Evolutionary conservation across 2,797 vertebrate species (phyloP).

Genomic region (Dryobates pubescens): DNA sequence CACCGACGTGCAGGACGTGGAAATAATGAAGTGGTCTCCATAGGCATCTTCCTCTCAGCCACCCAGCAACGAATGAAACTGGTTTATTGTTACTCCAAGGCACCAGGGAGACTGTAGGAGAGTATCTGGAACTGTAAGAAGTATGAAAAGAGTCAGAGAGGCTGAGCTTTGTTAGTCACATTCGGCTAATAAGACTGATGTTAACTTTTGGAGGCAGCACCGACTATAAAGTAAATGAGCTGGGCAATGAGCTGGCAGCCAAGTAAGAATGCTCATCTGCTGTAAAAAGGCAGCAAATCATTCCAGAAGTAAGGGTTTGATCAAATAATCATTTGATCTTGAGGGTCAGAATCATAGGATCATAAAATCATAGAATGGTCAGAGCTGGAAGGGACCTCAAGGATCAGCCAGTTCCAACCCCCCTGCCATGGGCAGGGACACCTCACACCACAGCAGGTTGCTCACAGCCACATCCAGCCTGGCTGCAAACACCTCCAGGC

Average conservation of each 20-base stretch:
- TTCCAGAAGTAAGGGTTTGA: slow-evolving; percentile 46
- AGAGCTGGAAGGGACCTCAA: no score
- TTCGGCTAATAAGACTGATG: neutral
- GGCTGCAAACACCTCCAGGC: no score
- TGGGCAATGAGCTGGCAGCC: slow-evolving; percentile 45
- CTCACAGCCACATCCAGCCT: no score
- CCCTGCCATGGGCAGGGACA: no score
- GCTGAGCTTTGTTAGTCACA: neutral
- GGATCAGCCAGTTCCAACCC: no score
- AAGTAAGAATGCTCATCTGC: slow-evolving; percentile 30
- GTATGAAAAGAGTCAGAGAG: neutral
- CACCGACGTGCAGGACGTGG: neutral
- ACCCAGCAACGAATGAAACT: neutral
- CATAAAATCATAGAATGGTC: no score
- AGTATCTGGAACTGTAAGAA: neutral
- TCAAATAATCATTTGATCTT: slow-evolving; percentile 49
- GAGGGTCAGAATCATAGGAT: neutral
- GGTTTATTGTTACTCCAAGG: neutral
- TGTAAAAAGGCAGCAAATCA: slow-evolving; percentile 18
- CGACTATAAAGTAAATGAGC: slow-evolving; percentile 34
- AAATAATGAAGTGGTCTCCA: neutral
- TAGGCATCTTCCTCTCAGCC: neutral
- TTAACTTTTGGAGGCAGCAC: neutral
- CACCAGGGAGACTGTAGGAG: neutral
- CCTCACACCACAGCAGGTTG: no score